phyloP scores from a whole-genome alignment of 92 coral and sea anemone species.

The Parazoanthus swiftii region DNA sequence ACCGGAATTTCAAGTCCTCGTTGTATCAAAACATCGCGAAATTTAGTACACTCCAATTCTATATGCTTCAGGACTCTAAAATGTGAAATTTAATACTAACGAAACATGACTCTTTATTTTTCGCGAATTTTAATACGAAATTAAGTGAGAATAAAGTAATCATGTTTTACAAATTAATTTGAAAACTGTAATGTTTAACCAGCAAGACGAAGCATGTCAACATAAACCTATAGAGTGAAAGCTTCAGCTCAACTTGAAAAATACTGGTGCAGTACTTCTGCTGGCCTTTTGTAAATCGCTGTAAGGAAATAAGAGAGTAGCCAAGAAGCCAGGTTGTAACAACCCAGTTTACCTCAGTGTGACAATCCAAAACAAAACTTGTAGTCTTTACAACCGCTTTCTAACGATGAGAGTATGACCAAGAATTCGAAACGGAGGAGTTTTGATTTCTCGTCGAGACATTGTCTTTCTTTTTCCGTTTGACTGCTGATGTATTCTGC shows the following conservation, averaged over 20 bases:
- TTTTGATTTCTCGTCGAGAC: conserved; percentile 12
- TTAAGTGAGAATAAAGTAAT: no score
- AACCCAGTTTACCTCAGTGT: not conserved
- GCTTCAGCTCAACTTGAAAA: not conserved
- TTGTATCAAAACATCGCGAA: no score
- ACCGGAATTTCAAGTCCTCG: no score
- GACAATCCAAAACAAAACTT: not conserved
- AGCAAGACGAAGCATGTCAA: not conserved
- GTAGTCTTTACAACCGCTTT: not conserved
- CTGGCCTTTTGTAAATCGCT: not conserved
- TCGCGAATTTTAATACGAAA: no score
- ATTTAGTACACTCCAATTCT: no score
- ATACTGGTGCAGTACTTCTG: not conserved
- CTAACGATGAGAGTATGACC: conserved; percentile 1
- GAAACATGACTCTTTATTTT: no score
- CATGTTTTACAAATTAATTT: not conserved
- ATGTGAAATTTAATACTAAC: no score
- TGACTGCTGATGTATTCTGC: not conserved
- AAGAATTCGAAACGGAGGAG: not conserved
- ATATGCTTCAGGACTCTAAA: no score
- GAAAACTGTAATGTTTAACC: not conserved
- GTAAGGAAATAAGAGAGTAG: not conserved
- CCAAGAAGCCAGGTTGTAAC: not conserved
- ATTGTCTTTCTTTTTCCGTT: not conserved
- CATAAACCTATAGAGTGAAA: not conserved